Percentiles rank a stretch among this genome's conserved stretches.
phyloP scores from a whole-genome alignment of 1,140 invertebrate genomes.

The Paralvinella palmiformis region DNA sequence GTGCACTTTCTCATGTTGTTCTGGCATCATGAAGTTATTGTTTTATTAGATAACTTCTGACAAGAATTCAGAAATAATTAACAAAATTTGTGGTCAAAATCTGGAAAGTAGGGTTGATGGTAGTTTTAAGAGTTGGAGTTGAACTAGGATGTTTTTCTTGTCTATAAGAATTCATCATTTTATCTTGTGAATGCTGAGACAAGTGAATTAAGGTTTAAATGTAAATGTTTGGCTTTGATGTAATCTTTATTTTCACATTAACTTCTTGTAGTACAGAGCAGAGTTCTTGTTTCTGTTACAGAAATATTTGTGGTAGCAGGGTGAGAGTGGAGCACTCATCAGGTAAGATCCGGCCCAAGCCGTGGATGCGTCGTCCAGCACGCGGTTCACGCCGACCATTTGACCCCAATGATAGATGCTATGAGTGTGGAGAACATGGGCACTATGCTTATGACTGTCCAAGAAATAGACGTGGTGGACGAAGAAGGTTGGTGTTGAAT shows the following conservation, averaged over 20 bases:
- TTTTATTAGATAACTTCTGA: neutral
- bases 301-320: conserved; percentile 78
- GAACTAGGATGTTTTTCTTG: too few relatives aligned
- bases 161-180: too few relatives aligned
- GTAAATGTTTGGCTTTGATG: too few relatives aligned
- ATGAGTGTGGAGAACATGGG: conserved; percentile 84
- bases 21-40: neutral
- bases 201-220: too few relatives aligned
- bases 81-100: too few relatives aligned
- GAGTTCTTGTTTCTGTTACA: conserved; percentile 31
- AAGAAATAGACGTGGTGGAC: conserved; percentile 6
- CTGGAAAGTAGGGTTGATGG: too few relatives aligned
- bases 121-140: too few relatives aligned
- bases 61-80: neutral
- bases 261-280: too few relatives aligned
- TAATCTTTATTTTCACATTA: too few relatives aligned
- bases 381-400: conserved; percentile 65
- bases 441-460: conserved; percentile 84
- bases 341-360: conserved; percentile 58
- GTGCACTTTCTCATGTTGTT: neutral
- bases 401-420: conserved; percentile 79
- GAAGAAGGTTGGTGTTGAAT: too few relatives aligned
- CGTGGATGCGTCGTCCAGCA: conserved; percentile 53
- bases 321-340: conserved; percentile 90
- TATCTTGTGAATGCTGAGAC: too few relatives aligned